Evolutionary conservation across 2,113 vertebrate genomes (phyloP).

Genomic region (Sphaerodactylus townsendi): DNA sequence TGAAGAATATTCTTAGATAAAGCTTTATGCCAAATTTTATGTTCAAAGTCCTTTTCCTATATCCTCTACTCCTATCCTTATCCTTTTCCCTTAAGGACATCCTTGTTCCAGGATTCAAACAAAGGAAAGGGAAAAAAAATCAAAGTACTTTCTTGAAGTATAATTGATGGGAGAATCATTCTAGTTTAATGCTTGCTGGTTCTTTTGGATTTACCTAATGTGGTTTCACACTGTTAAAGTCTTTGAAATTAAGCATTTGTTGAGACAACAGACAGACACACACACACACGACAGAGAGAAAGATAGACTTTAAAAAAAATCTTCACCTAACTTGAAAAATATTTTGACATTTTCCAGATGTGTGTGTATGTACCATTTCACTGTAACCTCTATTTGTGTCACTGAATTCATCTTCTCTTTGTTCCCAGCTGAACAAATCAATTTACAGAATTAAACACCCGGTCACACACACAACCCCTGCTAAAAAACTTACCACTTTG

Average conservation of each 20-base stretch:
- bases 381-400: slow-evolving; percentile 19
- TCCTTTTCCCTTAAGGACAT: slow-evolving; percentile 33
- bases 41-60: slow-evolving; percentile 33
- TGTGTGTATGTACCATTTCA: slow-evolving; percentile 17
- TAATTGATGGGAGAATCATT: slow-evolving; percentile 53
- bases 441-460: no score
- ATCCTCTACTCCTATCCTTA: slow-evolving; percentile 27
- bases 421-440: slow-evolving; percentile 4
- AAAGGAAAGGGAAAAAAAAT: slow-evolving; percentile 42
- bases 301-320: not conserved
- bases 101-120: slow-evolving; percentile 45
- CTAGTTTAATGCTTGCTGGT: slow-evolving; percentile 27
- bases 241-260: slow-evolving; percentile 28
- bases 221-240: slow-evolving; percentile 32
- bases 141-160: slow-evolving; percentile 44
- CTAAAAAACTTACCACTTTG: no score
- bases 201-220: slow-evolving; percentile 34
- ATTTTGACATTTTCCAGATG: not conserved
- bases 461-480: no score
- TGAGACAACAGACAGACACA: not conserved
- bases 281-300: not conserved
- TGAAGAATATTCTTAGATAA: slow-evolving; percentile 31
- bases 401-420: slow-evolving; percentile 26
- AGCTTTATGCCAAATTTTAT: slow-evolving; percentile 20
- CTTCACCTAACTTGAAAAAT: not conserved